phyloP scores from a whole-genome alignment of 2,113 vertebrate genomes.

The Melanostigma gelatinosum region DNA sequence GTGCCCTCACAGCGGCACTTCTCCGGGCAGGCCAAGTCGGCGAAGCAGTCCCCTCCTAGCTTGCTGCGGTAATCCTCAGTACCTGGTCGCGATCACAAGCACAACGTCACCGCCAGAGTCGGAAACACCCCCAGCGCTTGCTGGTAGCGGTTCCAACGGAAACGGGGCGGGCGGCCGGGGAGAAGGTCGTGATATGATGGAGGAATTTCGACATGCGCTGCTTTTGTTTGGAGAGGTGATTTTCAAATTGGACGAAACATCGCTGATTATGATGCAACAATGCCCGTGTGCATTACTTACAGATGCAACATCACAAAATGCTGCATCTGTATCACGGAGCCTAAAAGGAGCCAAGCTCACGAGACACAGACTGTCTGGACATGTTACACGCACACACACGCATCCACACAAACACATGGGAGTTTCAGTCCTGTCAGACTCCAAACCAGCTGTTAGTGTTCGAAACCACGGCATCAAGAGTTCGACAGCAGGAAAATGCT shows the following conservation, averaged over 20 bases:
- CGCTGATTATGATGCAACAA: conserved; percentile 26
- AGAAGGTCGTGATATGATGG: conserved; percentile 14
- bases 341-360: conserved; percentile 18
- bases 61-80: conserved; percentile 98
- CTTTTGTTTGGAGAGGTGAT: conserved; percentile 16
- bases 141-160: conserved; percentile 18
- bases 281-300: conserved; percentile 17
- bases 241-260: conserved; percentile 12
- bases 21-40: conserved; percentile 96
- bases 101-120: conserved; percentile 26
- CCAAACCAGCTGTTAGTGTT: conserved; percentile 54
- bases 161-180: background rate
- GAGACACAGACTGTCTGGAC: conserved; percentile 27
- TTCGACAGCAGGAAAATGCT: conserved; percentile 42
- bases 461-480: conserved; percentile 47
- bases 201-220: conserved; percentile 24
- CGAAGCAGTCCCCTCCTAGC: conserved; percentile 97
- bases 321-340: conserved; percentile 18
- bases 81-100: conserved; percentile 82
- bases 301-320: conserved; percentile 32
- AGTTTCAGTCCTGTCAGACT: conserved; percentile 53
- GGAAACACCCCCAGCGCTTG: conserved; percentile 31
- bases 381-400: conserved; percentile 15
- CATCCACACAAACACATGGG: conserved; percentile 23
- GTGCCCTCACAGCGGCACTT: conserved; percentile 98